Percentiles rank a stretch among this genome's conserved stretches.
Conservation (phyloP, 2,113 vertebrate species). For the Nerophis ophidion region DNA sequence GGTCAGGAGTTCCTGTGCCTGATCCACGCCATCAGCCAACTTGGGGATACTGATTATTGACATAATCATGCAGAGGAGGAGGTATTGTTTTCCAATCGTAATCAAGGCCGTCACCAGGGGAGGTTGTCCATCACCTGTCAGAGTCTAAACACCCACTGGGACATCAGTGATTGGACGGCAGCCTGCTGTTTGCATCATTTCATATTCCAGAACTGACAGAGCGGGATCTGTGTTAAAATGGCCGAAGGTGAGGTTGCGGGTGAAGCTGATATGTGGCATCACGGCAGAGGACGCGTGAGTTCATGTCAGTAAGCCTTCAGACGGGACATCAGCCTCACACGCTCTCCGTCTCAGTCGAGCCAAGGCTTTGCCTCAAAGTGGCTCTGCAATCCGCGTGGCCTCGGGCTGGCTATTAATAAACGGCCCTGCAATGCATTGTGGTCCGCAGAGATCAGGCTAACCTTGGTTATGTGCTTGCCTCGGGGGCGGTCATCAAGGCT, state of each 20-base stretch:
- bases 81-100: constrained; percentile 31
- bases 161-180: constrained; percentile 41
- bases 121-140: constrained; percentile 37
- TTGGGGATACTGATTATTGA: not conserved
- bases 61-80: constrained; percentile 10
- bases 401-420: constrained; percentile 44
- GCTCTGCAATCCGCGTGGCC: constrained; percentile 34
- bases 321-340: not conserved
- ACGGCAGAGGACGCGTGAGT: constrained; percentile 3
- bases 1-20: too few species aligned
- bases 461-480: constrained; percentile 42
- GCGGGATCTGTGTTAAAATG: not conserved
- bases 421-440: constrained; percentile 17
- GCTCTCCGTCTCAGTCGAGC: constrained; percentile 7
- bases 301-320: constrained; percentile 7
- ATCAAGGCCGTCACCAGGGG: constrained; percentile 44
- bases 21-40: too few species aligned
- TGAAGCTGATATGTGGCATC: constrained; percentile 15
- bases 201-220: not conserved
- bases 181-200: not conserved
- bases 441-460: constrained; percentile 24
- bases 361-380: not conserved
- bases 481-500: constrained; percentile 40
- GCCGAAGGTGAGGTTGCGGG: constrained; percentile 11
- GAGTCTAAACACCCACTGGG: constrained; percentile 39